These are phyloP conservation scores for Dallia pectoralis DNA, from an alignment of 2,797 vertebrate genomes.

Conservation along the genomic window DNA sequence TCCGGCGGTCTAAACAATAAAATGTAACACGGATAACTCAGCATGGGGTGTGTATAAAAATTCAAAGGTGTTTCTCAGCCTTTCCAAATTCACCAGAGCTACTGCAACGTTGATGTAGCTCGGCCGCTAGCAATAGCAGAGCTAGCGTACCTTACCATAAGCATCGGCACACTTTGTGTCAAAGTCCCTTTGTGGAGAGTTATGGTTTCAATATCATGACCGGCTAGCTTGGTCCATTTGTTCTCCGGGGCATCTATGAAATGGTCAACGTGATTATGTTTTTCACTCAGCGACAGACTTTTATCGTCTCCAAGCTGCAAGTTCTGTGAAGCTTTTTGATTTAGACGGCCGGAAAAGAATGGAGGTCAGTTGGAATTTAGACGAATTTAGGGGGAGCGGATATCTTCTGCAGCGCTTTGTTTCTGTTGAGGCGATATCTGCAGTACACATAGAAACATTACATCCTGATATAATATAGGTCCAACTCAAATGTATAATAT, in stretches of 20 bases:
- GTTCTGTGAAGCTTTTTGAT: slow-evolving; percentile 34
- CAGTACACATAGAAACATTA: neutral
- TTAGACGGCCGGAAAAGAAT: neutral
- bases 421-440: neutral
- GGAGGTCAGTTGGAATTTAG: neutral
- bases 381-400: neutral
- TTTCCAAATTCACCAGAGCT: neutral
- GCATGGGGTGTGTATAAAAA: neutral
- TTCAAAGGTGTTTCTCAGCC: neutral
- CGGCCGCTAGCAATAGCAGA: neutral
- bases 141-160: neutral
- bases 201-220: slow-evolving; percentile 57
- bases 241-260: slow-evolving; percentile 46
- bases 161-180: slow-evolving; percentile 18
- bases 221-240: slow-evolving; percentile 40
- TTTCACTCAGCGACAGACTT: slow-evolving; percentile 28
- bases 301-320: slow-evolving; percentile 39
- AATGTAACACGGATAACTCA: neutral
- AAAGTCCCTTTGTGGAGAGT: slow-evolving; percentile 42
- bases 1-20: neutral
- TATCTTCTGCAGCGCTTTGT: neutral
- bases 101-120: neutral
- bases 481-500: neutral
- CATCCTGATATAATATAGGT: neutral
- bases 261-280: slow-evolving; percentile 48